Conservation (phyloP, 1,140 invertebrate genomes). For the Paracyclopina nana region DNA sequence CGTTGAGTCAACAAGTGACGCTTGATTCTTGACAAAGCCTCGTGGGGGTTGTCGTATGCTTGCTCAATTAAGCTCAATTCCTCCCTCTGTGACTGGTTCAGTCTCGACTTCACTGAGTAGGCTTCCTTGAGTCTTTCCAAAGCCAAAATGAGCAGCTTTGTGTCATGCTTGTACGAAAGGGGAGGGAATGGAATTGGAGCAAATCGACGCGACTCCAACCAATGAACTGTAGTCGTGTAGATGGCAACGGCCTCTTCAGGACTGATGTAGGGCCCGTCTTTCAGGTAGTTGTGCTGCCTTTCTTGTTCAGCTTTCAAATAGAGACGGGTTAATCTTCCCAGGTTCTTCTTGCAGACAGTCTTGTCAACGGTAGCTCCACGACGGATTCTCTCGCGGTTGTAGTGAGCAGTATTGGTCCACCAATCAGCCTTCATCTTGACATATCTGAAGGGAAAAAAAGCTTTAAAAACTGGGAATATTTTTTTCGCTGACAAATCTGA, state of each 20-base stretch:
- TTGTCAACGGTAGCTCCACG: constrained; percentile 91
- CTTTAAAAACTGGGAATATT: no score
- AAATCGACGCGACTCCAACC: constrained; percentile 92
- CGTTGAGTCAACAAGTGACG: constrained; percentile 94
- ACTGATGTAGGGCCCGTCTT: constrained; percentile 97
- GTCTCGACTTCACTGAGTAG: constrained; percentile 91
- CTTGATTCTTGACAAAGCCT: constrained; percentile 94
- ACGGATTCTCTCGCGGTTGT: constrained; percentile 88
- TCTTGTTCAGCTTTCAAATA: constrained; percentile 99
- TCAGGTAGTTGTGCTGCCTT: constrained; percentile 95
- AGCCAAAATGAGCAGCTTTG: constrained; percentile 88
- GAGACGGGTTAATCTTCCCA: constrained; percentile 81
- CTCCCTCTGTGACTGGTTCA: constrained; percentile 97
- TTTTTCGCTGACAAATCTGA: no score
- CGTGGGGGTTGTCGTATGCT: constrained; percentile 98
- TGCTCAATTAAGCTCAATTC: constrained; percentile 97
- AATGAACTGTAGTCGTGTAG: constrained; percentile 98
- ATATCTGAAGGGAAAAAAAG: no score
- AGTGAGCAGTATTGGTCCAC: constrained; percentile 99
- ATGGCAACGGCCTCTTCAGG: constrained; percentile 99
- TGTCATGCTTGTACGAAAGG: constrained; percentile 97
- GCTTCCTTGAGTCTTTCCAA: constrained; percentile 94
- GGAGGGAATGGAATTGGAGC: constrained; percentile 98
- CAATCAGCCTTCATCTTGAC: constrained; percentile 99
- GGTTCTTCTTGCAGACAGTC: constrained; percentile 98